phyloP scores from a whole-genome alignment of 2,888 invertebrate species.

The Bombylius discolor region DNA sequence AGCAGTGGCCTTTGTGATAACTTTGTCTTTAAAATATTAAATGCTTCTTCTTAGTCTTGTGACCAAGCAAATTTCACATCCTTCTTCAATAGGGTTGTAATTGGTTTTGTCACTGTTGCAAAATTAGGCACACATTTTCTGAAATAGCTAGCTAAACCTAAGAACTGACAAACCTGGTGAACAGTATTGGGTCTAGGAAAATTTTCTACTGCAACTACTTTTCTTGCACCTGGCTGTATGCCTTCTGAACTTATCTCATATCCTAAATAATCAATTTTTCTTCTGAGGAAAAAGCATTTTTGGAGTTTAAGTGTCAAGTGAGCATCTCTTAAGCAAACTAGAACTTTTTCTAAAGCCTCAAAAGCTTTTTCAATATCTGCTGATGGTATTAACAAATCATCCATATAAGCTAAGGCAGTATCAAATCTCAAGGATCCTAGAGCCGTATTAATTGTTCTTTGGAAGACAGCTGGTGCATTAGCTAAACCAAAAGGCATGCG shows the following conservation, averaged over 20 bases:
- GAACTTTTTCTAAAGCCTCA: slow-evolving; percentile 11
- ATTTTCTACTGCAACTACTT: slow-evolving; percentile 16
- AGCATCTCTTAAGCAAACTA: neutral
- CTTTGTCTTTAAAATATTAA: neutral
- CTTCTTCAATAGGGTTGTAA: slow-evolving; percentile 11
- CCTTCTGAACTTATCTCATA: slow-evolving; percentile 16
- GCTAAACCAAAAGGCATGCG: slow-evolving; percentile 29
- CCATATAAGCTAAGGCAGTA: slow-evolving; percentile 9
- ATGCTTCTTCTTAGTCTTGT: neutral
- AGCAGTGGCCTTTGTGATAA: slow-evolving; percentile 13
- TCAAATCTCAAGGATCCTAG: slow-evolving; percentile 5
- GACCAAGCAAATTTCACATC: no score
- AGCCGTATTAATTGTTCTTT: slow-evolving; percentile 14
- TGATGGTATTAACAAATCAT: slow-evolving; percentile 11
- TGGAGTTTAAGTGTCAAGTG: slow-evolving; percentile 1
- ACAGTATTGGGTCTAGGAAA: slow-evolving; percentile 3
- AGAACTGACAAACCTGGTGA: slow-evolving; percentile 7
- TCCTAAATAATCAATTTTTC: slow-evolving; percentile 16
- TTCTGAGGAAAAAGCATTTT: slow-evolving; percentile 3
- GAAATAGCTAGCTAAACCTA: slow-evolving; percentile 20
- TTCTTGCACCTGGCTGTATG: slow-evolving; percentile 16
- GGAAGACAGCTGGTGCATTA: slow-evolving; percentile 27
- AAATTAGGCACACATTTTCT: slow-evolving; percentile 14
- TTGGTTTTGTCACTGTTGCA: no score
- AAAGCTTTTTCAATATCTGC: slow-evolving; percentile 8